These are phyloP conservation scores for Siderastrea radians DNA, from an alignment of 92 coral and sea anemone genomes.

Conservation along the genomic window DNA sequence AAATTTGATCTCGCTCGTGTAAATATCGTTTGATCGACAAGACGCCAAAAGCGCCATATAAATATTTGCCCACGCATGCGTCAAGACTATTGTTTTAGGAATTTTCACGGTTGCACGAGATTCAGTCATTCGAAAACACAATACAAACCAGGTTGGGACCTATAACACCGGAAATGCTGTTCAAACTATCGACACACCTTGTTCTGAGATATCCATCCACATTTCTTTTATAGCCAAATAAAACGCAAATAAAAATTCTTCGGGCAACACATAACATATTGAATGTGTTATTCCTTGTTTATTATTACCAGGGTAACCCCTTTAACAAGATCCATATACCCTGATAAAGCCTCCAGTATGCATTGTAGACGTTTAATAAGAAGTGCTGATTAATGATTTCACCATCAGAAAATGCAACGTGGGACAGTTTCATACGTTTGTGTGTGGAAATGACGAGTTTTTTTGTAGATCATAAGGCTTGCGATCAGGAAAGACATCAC, in stretches of 20 bases:
- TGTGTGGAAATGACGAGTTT: slow-evolving; percentile 1
- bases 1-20: slow-evolving; percentile 47
- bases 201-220: slow-evolving; percentile 17
- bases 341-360: background rate
- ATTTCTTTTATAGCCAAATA: background rate
- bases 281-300: background rate
- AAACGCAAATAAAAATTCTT: background rate
- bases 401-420: background rate
- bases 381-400: background rate
- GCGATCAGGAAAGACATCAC: background rate
- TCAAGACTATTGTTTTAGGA: background rate
- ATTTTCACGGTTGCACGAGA: background rate
- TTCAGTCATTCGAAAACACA: slow-evolving; percentile 49
- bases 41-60: slow-evolving; percentile 19
- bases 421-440: background rate
- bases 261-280: background rate
- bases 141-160: background rate
- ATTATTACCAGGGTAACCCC: background rate
- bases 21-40: slow-evolving; percentile 47
- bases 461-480: background rate
- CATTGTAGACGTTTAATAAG: background rate
- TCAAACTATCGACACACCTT: slow-evolving; percentile 38
- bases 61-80: slow-evolving; percentile 60
- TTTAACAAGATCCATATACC: background rate
- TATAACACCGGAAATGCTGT: slow-evolving; percentile 20